Base-by-base conservation (phyloP, 2,888 invertebrate species). In the Hirtodrosophila histrioides region DNA sequence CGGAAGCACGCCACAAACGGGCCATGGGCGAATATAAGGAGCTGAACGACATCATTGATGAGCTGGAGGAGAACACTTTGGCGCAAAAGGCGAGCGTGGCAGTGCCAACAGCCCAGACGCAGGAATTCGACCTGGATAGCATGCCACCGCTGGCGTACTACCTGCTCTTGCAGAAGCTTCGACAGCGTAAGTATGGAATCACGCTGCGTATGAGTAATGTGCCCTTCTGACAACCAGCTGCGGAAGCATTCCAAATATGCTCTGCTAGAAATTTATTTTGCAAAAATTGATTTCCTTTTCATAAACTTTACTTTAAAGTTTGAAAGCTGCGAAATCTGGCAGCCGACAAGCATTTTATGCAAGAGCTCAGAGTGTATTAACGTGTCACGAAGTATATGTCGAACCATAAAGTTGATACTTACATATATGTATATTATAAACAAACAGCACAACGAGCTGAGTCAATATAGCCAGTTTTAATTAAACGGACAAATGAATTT, bases 121-220 rank as follows among this genome's bases (percentile, higher is more conserved):
- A 88, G 75, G 90, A 89, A 68, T 83, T 79, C 48, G 89, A 89
- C 62, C 69, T 89, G 73, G 89, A 89, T 55, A 90, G 78, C 68
- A 88, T 90, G 87, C 81, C 88, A 57, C 89, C 90, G 62, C 46
- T 90, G 57, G 71, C 89, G 55, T 89, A 90, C 64, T 88, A 86
- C 62, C 62, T 90, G 79, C 76, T 89, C 56, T 36, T 89, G 69
- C 89, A 90, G 58, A 89, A 88, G 72, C 58, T 89, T 0, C 84
- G 89, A 45, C 89, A 89, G 68, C 55, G 89, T 90, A 71, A 78
- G 89, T 85, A 43, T 33, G 7, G 39, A 57, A 64, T 17, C 67
- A 75, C 56, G 64, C 56, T 56, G 67, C 61, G 68, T 69, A 69
- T 71, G 48, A 35, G 61, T 55, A 49, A 64, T 70, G 72, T 40